Conservation (phyloP, 2,888 invertebrate genomes). For the Rotaria macrura region DNA sequence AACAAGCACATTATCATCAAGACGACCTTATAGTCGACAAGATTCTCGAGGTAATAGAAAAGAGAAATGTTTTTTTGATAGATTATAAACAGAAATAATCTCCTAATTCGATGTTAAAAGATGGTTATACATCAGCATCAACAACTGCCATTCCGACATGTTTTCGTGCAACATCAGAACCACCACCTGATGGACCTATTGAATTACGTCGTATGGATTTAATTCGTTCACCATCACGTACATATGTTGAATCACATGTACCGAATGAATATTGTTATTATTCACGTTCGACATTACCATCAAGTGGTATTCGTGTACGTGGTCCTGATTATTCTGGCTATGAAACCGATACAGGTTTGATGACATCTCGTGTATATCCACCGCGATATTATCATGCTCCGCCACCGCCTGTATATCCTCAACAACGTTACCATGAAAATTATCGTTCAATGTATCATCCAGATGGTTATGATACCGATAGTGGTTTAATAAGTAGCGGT, state of each 20-base stretch:
- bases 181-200: slow-evolving; percentile 16
- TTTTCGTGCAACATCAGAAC: slow-evolving; percentile 18
- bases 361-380: not conserved
- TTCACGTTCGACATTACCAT: slow-evolving; percentile 12
- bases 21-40: not conserved
- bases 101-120: not conserved
- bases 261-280: not conserved
- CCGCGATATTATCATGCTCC: not conserved
- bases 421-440: not conserved
- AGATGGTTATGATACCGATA: slow-evolving; percentile 21
- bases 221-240: slow-evolving; percentile 3
- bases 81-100: not conserved
- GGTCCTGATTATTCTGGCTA: slow-evolving; percentile 24
- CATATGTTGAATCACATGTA: not conserved
- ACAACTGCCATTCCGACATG: not conserved
- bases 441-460: not conserved
- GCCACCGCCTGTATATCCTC: not conserved
- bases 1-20: slow-evolving; percentile 10
- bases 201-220: slow-evolving; percentile 1
- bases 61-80: not conserved
- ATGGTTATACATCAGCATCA: not conserved
- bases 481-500: slow-evolving; percentile 2
- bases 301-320: not conserved
- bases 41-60: not conserved
- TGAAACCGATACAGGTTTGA: slow-evolving; percentile 31